Percentiles rank a stretch among this genome's conserved stretches.
Conservation (phyloP, 2,113 vertebrate species). For the Coracopsis vasa region DNA sequence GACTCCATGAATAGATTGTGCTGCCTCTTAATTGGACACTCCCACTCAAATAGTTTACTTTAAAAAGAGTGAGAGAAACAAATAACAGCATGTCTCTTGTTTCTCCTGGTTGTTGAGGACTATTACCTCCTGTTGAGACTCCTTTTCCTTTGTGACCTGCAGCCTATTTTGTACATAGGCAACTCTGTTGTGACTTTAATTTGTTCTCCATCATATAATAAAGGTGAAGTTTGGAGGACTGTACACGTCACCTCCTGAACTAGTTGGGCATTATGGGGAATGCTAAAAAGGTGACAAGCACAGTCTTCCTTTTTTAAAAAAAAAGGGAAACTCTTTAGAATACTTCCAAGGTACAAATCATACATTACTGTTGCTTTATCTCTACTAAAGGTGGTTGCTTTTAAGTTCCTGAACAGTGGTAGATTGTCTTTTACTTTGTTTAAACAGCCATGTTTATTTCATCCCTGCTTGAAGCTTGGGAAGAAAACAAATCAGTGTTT, state of each 20-base stretch:
- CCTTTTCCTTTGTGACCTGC: neutral
- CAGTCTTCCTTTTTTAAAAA: neutral
- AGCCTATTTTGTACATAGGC: neutral
- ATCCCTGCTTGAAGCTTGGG: neutral
- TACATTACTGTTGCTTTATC: neutral
- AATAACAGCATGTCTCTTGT: neutral
- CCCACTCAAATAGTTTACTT: neutral
- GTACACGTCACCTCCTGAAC: neutral
- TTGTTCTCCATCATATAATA: neutral
- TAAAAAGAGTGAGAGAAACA: neutral
- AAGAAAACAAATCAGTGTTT: neutral
- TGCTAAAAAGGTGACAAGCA: neutral
- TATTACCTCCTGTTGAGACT: neutral
- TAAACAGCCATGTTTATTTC: neutral
- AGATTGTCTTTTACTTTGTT: neutral
- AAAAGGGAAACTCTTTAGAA: neutral
- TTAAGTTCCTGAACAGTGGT: neutral
- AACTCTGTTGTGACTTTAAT: neutral
- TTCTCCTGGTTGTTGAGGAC: neutral
- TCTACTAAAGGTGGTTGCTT: neutral
- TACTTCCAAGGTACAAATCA: neutral
- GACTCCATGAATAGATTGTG: neutral
- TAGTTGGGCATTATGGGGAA: neutral
- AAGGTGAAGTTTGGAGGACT: neutral
- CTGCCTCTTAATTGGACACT: neutral